A percentile compares a stretch with the other conserved stretches of the same genome.
Evolutionary conservation across 2,888 invertebrate species (phyloP).

Genomic region (Suillia variegata): DNA sequence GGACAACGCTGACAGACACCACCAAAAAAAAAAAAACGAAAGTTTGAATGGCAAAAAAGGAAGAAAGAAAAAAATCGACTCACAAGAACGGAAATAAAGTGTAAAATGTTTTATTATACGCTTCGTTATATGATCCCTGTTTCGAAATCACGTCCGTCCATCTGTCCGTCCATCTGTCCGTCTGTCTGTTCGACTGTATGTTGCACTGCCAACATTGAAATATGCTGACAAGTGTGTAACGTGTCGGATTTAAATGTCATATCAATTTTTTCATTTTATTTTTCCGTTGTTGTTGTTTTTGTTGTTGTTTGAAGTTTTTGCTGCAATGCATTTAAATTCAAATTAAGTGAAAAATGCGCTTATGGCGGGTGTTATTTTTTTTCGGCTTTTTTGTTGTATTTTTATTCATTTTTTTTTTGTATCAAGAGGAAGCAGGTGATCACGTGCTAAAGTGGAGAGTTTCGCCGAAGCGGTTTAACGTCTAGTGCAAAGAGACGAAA

Average conservation of each 20-base stretch:
- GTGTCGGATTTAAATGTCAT: constrained; percentile 30
- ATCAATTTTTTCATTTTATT: constrained; percentile 15
- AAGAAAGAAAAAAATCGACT: not conserved
- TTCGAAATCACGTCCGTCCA: not conserved
- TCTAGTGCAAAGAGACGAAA: not conserved
- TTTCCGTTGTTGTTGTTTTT: not conserved
- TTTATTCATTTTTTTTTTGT: no score
- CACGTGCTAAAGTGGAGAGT: not conserved
- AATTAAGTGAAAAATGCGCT: not conserved
- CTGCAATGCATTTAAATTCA: not conserved
- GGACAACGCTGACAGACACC: not conserved
- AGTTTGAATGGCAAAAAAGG: not conserved
- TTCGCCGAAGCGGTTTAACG: not conserved
- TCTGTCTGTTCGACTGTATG: no score
- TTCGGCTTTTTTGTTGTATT: no score
- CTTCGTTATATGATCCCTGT: not conserved
- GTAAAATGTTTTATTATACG: no score
- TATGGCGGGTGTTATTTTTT: no score
- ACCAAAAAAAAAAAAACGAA: constrained; percentile 10
- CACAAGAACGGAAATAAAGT: no score
- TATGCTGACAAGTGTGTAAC: constrained; percentile 27
- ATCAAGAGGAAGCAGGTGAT: constrained; percentile 8
- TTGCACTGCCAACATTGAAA: constrained; percentile 4
- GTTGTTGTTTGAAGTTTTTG: not conserved
- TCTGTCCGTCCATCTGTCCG: no score